Evolutionary conservation across 2,888 invertebrate genomes (phyloP).

Genomic region (Lithophane socia): DNA sequence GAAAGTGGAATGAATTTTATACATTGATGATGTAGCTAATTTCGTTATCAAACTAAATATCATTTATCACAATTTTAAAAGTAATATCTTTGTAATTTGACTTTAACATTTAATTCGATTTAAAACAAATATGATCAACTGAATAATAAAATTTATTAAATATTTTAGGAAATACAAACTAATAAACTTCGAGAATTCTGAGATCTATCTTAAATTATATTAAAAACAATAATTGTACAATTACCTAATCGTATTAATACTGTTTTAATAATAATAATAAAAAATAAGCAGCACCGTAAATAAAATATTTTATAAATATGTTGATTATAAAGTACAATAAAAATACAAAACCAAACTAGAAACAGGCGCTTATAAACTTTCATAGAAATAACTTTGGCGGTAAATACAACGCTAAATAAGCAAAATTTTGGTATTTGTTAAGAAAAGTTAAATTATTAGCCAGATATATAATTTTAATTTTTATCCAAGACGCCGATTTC

Average conservation of each 20-base stretch:
- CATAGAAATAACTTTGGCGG: conserved; percentile 55
- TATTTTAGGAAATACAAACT: conserved; percentile 52
- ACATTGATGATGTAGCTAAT: conserved; percentile 59
- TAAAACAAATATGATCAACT: conserved; percentile 53
- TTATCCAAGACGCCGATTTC: conserved; percentile 14
- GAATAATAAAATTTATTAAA: conserved; percentile 53
- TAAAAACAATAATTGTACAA: conserved; percentile 69
- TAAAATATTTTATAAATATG: conserved; percentile 45
- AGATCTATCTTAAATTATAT: conserved; percentile 69
- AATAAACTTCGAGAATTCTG: conserved; percentile 58
- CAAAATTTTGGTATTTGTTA: conserved; percentile 38
- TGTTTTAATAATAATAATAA: conserved; percentile 72
- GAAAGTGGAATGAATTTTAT: conserved; percentile 70
- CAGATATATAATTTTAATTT: conserved; percentile 12
- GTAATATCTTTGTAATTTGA: conserved; percentile 59
- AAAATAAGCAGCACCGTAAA: conserved; percentile 67
- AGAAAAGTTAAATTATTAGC: conserved; percentile 21
- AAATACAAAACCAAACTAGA: conserved; percentile 36
- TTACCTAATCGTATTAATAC: conserved; percentile 78
- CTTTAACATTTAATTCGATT: conserved; percentile 57
- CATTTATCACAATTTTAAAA: conserved; percentile 70
- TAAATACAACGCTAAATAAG: conserved; percentile 37
- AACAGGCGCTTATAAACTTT: conserved; percentile 30
- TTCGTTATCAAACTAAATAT: conserved; percentile 65
- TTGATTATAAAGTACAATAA: conserved; percentile 30